Percentiles rank a stretch among this genome's conserved stretches.
Evolutionary conservation across 2,888 invertebrate species (phyloP).

Genomic region (Apamea monoglypha): DNA sequence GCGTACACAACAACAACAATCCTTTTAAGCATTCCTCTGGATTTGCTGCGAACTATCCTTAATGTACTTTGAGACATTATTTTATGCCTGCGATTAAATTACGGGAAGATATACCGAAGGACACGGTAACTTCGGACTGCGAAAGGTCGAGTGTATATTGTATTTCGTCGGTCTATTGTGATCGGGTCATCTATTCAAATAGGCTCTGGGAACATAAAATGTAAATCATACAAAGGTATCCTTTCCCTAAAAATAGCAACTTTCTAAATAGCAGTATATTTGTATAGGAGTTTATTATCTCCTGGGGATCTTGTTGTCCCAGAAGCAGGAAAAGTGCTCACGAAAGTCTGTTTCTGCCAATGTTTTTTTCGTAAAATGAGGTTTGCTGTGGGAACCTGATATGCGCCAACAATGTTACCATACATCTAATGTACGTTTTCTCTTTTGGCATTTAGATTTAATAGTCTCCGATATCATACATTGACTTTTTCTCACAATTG

Average conservation of each 20-base stretch:
- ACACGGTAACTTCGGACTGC: neutral
- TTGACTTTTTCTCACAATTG: constrained; percentile 66
- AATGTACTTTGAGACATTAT: constrained; percentile 38
- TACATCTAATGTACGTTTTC: constrained; percentile 59
- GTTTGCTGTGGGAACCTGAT: constrained; percentile 50
- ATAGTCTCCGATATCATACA: constrained; percentile 61
- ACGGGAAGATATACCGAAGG: constrained; percentile 26
- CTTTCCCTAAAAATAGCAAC: neutral
- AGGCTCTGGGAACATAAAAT: neutral
- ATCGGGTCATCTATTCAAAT: neutral
- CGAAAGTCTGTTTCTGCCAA: constrained; percentile 6
- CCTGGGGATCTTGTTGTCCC: neutral
- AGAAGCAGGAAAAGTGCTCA: constrained; percentile 15
- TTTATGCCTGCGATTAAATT: constrained; percentile 47
- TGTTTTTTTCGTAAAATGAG: constrained; percentile 35
- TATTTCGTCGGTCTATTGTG: constrained; percentile 6
- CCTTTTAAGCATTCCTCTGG: constrained; percentile 38
- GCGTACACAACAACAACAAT: constrained; percentile 31
- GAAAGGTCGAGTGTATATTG: constrained; percentile 25
- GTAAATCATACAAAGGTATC: constrained; percentile 3
- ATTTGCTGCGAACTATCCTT: constrained; percentile 31
- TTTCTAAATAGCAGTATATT: neutral
- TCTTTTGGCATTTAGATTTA: constrained; percentile 66
- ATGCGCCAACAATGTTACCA: constrained; percentile 55
- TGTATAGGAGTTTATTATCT: constrained; percentile 11